Base-by-base conservation (phyloP, 2,888 invertebrate genomes). In the Eurytoma californica region DNA sequence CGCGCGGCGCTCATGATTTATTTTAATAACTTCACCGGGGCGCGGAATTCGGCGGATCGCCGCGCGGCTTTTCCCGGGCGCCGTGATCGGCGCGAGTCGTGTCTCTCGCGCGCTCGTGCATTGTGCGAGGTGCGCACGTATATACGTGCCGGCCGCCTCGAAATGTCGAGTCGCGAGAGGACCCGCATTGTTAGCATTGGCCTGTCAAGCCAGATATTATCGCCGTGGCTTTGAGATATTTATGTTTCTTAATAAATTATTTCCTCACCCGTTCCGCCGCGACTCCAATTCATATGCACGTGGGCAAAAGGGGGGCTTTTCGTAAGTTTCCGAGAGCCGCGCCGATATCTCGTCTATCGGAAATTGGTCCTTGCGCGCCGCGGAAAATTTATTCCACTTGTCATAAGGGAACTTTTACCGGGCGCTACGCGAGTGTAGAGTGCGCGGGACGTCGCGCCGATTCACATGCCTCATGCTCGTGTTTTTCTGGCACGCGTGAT, bases 181-280 rank as follows among this genome's bases (percentile, higher is more conserved):
- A 77, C 77, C 77, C 74, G 80, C 80, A 80, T 80, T 77, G 77
- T 77, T 77, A 77, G 77, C 63, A 80, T 67, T 60, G 24, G 14
- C 77, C 72, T 77, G 77, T 80, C 72, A 60, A 24, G 53, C 24
- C 28, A 63, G 80, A 80, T 80, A 77, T 60, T 77, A 80, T 80
- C 80, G 73, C 30, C 55, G 28, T 16, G 28, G 49, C 70, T 47
- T 53, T 74, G 67, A 72, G 28, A 80, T 77, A 77, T 80, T 77
- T 80, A 80, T 77, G 67, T 72, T 73, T 72, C 69, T 74, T 77
- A 73, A 80, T 75, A 74, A 77, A 77, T 77, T 74, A 74, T 77
- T 80, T 77, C 77, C 68, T 63, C 77, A 67, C 70, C 51, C 53
- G 66, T 49, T 18, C 61, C 47, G 20, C 49, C 18, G 39, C n/a